Evolutionary conservation across 2,888 invertebrate species (phyloP), one percentile per base, ranked within the genome.

Genomic region (Macrophya annulata): DNA sequence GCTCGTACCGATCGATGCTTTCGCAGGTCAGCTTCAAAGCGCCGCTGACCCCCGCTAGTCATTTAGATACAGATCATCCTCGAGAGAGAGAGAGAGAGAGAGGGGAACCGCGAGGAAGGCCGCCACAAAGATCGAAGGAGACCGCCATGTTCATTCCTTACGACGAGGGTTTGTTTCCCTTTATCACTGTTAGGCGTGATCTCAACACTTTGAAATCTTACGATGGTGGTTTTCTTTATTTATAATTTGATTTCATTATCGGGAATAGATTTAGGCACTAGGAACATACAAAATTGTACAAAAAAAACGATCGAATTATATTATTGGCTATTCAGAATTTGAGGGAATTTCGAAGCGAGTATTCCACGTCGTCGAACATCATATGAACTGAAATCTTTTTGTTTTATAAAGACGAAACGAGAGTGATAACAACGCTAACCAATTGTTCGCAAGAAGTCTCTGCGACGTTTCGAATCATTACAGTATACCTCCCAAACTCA

Each of bases 1-100:
- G 43, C 74, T 37, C 68, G 25, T 31, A 40, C 65, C 65, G 85
- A 85, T 85, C 85, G 85, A 85, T 85, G 79, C 85, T 71, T 77
- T 85, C 85, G 85, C 81, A 71, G 79, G 81, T 48, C 68, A 68
- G 68, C 84, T 84, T 85, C 85, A 85, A 85, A 85, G 85, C 72
- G 82, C 85, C 81, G 85, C 81, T 82, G 81, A 85, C 85, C 85
- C 71, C 43, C 51, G 85, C 82, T 77, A 85, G 85, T 85, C 85
- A 85, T 85, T 85, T 72, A 81, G 85, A 85, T 85, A 85, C 81
- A 71, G 81, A 85, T 85, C 71, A 82, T 81, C 59, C 88, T 89
- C 86, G 88, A 88, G 88, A 59, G 31, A 31, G 51, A 85, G 71
- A 71, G 86, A 37, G 88, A 88, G 88, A 59, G 31, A 31, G 51